These are phyloP conservation scores for Achatina immaculata DNA, from an alignment of 1,140 invertebrate species.

Conservation along the genomic window DNA sequence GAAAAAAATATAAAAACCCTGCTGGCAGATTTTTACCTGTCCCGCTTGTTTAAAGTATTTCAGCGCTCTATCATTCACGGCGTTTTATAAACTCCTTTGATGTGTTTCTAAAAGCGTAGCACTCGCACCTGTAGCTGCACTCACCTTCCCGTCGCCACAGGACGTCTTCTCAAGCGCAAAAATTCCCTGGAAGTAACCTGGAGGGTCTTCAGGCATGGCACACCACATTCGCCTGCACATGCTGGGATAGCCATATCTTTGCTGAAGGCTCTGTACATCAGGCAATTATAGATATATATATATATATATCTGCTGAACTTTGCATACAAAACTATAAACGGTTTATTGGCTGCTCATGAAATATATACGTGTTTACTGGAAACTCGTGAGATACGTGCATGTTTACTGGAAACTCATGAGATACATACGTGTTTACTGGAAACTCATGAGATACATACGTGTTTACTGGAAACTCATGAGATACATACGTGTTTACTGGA, in stretches of 20 bases:
- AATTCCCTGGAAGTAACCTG: conserved; percentile 34
- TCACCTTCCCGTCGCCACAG: conserved; percentile 40
- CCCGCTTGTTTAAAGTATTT: neutral
- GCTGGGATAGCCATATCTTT: conserved; percentile 8
- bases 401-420: too few relatives aligned
- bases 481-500: too few relatives aligned
- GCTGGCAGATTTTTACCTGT: neutral
- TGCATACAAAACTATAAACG: too few relatives aligned
- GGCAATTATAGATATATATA: too few relatives aligned
- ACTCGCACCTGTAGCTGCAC: neutral
- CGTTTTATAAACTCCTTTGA: neutral
- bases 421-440: too few relatives aligned
- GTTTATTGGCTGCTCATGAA: too few relatives aligned
- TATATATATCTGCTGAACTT: too few relatives aligned
- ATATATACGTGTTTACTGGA: too few relatives aligned
- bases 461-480: too few relatives aligned
- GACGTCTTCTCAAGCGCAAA: conserved; percentile 41
- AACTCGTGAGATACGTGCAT: too few relatives aligned
- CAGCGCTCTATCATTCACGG: neutral
- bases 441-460: too few relatives aligned
- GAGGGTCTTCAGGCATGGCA: conserved; percentile 17
- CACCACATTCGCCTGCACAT: conserved; percentile 44
- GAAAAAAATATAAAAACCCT: neutral
- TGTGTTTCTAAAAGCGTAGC: neutral
- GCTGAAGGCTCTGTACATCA: conserved; percentile 36